phyloP scores from a whole-genome alignment of 2,797 vertebrate genomes.

The Echeneis naucrates region DNA sequence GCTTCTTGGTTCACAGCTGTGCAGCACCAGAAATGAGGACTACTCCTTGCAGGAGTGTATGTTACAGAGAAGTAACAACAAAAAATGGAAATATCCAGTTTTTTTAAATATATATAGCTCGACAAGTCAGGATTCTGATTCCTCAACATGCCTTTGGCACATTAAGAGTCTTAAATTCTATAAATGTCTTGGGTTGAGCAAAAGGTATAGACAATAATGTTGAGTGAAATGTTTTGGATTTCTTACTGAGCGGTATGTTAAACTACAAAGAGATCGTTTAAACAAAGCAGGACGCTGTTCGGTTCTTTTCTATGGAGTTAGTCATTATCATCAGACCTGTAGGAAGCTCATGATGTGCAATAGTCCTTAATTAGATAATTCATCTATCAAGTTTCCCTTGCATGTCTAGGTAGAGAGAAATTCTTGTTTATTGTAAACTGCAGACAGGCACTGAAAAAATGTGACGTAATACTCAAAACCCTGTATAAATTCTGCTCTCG shows the following conservation, averaged over 20 bases:
- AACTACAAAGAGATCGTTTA: background rate
- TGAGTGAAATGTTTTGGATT: background rate
- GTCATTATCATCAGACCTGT: background rate
- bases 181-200: background rate
- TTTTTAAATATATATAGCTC: background rate
- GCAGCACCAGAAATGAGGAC: background rate
- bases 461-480: background rate
- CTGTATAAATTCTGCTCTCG: background rate
- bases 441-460: background rate
- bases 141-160: background rate
- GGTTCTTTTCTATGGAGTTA: background rate
- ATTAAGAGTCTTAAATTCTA: background rate
- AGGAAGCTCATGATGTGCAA: background rate
- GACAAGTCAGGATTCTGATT: background rate
- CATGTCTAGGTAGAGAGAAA: background rate
- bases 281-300: background rate
- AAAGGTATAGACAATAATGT: background rate
- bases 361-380: background rate
- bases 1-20: background rate
- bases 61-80: background rate
- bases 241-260: background rate
- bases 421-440: background rate
- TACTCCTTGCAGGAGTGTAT: background rate
- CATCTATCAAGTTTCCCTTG: background rate
- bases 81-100: background rate